Evolutionary conservation across 2,888 invertebrate species (phyloP).

Genomic region (Linyphia triangularis): DNA sequence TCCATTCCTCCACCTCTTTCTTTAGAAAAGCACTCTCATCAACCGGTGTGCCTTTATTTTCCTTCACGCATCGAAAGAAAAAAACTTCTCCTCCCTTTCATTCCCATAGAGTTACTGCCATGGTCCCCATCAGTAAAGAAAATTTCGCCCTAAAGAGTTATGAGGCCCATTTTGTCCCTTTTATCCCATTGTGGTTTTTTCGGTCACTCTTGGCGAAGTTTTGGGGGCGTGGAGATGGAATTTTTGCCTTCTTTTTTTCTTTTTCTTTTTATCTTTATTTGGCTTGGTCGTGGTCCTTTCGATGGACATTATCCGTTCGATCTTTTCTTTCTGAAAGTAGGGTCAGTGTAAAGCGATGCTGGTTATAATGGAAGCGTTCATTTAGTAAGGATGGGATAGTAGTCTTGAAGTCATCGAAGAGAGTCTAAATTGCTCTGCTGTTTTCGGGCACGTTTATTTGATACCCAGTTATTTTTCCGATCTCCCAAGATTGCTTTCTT

Average conservation of each 20-base stretch:
- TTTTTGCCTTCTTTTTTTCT: background rate
- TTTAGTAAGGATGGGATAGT: background rate
- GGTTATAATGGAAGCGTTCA: background rate
- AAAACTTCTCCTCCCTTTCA: constrained; percentile 15
- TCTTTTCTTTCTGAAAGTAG: background rate
- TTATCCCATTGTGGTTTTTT: constrained; percentile 4
- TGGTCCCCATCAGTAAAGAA: background rate
- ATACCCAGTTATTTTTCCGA: too few relatives aligned
- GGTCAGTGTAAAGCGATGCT: background rate
- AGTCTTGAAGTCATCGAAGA: background rate
- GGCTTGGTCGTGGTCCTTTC: background rate
- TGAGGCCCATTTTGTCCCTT: constrained; percentile 16
- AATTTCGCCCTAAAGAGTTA: constrained; percentile 29
- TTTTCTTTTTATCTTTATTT: background rate
- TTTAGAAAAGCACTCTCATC: background rate
- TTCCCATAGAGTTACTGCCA: background rate
- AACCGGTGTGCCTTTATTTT: background rate
- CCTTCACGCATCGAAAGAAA: background rate
- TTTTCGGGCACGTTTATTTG: background rate
- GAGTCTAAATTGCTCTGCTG: background rate
- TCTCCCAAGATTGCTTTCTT: too few relatives aligned
- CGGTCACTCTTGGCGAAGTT: background rate
- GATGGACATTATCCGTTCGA: background rate
- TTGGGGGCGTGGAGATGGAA: background rate
- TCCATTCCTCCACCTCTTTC: background rate